These are phyloP conservation scores for Tachyglossus aculeatus DNA, from an alignment of 2,797 vertebrate species.

Conservation along the genomic window DNA sequence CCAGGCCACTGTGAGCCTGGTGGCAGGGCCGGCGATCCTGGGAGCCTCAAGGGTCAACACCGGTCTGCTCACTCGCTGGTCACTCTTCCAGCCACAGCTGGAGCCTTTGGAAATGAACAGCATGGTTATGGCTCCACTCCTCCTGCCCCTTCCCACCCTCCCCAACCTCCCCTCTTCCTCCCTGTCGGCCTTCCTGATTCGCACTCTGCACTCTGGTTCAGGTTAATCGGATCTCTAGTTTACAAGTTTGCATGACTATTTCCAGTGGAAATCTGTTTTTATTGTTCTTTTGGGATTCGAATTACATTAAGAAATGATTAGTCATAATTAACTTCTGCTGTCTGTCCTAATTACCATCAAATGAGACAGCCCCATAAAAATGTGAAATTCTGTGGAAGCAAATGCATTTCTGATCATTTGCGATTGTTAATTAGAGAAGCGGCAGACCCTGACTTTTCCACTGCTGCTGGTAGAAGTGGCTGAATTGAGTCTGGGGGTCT, in stretches of 20 bases:
- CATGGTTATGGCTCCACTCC: too few relatives aligned
- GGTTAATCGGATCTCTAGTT: constrained; percentile 60
- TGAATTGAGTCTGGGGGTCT: constrained; percentile 41
- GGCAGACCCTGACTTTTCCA: constrained; percentile 41
- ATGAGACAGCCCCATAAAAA: constrained; percentile 70
- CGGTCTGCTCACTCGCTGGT: too few relatives aligned
- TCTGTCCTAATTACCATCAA: constrained; percentile 76
- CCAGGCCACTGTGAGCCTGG: too few relatives aligned
- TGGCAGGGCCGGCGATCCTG: too few relatives aligned
- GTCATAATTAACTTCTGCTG: constrained; percentile 73
- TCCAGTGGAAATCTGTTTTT: constrained; percentile 65
- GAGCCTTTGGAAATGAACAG: too few relatives aligned
- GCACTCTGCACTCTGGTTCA: too few relatives aligned
- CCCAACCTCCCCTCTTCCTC: too few relatives aligned
- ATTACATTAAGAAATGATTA: constrained; percentile 75
- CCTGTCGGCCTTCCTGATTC: too few relatives aligned
- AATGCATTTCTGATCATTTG: constrained; percentile 67
- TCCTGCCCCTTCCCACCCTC: too few relatives aligned
- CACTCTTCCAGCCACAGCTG: too few relatives aligned
- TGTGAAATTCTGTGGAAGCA: constrained; percentile 64
- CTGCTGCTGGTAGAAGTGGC: constrained; percentile 53
- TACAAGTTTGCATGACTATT: constrained; percentile 62
- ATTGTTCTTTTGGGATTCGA: constrained; percentile 71
- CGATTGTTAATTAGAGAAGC: constrained; percentile 73
- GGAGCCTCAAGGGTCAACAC: too few relatives aligned